Evolutionary conservation across 2,888 invertebrate genomes (phyloP).

Genomic region (Automeris io): DNA sequence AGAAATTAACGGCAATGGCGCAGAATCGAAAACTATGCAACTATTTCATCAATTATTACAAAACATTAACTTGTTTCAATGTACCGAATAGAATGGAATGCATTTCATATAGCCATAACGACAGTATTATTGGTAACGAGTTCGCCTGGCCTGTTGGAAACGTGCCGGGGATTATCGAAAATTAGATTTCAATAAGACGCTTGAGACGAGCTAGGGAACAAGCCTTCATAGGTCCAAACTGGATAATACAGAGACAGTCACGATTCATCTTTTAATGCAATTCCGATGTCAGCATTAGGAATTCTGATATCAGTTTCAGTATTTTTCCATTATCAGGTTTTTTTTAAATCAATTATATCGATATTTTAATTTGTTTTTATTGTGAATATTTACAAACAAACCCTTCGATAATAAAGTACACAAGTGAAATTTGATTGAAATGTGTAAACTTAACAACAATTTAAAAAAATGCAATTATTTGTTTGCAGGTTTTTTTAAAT

Average conservation of each 20-base stretch:
- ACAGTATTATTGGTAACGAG: constrained; percentile 55
- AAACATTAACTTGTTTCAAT: constrained; percentile 25
- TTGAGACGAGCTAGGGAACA: constrained; percentile 56
- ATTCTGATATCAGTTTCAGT: not conserved
- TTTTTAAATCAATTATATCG: not conserved
- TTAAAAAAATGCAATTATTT: too few relatives aligned
- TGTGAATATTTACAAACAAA: too few relatives aligned
- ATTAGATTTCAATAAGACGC: constrained; percentile 76
- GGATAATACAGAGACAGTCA: constrained; percentile 60
- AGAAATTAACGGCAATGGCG: too few relatives aligned
- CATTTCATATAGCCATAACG: constrained; percentile 40
- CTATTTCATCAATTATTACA: constrained; percentile 18
- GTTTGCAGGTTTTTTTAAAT: too few relatives aligned
- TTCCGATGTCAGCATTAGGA: constrained; percentile 52
- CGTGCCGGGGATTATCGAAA: constrained; percentile 68
- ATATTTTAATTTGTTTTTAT: too few relatives aligned
- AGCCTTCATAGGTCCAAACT: constrained; percentile 61
- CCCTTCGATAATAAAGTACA: too few relatives aligned
- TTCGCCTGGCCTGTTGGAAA: constrained; percentile 38
- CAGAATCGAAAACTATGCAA: constrained; percentile 7
- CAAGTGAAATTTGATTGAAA: too few relatives aligned
- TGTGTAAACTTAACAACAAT: too few relatives aligned
- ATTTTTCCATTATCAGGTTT: not conserved
- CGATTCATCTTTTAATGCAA: constrained; percentile 60
- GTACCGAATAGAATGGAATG: constrained; percentile 28